phyloP scores from a whole-genome alignment of 1,140 invertebrate genomes.

The Notospermus geniculatus region DNA sequence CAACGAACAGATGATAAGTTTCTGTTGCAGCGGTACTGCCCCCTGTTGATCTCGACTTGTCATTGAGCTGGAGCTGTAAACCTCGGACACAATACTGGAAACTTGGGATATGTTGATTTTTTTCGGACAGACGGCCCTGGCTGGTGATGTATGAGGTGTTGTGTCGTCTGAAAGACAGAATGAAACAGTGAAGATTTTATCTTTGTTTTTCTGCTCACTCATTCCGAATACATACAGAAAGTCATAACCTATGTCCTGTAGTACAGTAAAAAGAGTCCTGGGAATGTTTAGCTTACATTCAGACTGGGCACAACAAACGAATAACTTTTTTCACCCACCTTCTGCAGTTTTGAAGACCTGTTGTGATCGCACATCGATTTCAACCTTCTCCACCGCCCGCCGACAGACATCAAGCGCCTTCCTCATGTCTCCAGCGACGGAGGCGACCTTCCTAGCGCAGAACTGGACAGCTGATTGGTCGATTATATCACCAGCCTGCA shows the following conservation, averaged over 20 bases:
- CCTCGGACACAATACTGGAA: slow-evolving; percentile 74
- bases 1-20: slow-evolving; percentile 81
- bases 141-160: slow-evolving; percentile 35
- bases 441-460: slow-evolving; percentile 90
- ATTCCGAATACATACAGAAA: too few species aligned
- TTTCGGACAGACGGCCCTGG: slow-evolving; percentile 35
- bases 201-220: too few species aligned
- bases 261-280: too few species aligned
- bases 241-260: too few species aligned
- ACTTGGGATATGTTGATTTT: slow-evolving; percentile 76
- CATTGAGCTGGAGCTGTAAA: slow-evolving; percentile 72
- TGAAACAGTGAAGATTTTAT: too few species aligned
- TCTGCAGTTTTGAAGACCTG: slow-evolving; percentile 31
- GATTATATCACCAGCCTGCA: slow-evolving; percentile 11
- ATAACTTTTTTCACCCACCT: too few species aligned
- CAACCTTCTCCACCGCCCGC: slow-evolving; percentile 75
- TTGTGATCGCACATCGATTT: slow-evolving; percentile 54
- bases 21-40: slow-evolving; percentile 86
- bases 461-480: slow-evolving; percentile 73
- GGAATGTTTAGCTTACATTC: too few species aligned
- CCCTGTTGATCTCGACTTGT: slow-evolving; percentile 32
- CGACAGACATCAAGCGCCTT: slow-evolving; percentile 88
- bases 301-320: too few species aligned
- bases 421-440: slow-evolving; percentile 89
- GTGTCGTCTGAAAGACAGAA: too few species aligned